These are phyloP conservation scores for Endotricha flammealis DNA, from an alignment of 2,888 invertebrate genomes.

Conservation along the genomic window DNA sequence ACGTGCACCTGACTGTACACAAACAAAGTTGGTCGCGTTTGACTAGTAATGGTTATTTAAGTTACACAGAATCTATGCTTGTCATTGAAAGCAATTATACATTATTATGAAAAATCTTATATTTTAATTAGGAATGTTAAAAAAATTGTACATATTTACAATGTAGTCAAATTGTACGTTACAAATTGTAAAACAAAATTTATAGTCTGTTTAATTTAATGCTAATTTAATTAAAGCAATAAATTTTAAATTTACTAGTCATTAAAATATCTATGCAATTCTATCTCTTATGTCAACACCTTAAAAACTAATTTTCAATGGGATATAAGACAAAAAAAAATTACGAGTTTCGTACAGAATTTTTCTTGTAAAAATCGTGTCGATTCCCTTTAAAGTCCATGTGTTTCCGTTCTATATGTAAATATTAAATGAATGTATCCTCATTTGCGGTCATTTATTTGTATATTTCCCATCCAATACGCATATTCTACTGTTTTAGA, in stretches of 20 bases:
- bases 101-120: too few species aligned
- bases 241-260: not conserved
- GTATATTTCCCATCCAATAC: slow-evolving; percentile 3
- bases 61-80: too few species aligned
- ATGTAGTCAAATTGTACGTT: slow-evolving; percentile 20
- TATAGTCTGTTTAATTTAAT: slow-evolving; percentile 16
- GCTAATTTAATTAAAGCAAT: slow-evolving; percentile 1
- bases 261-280: not conserved
- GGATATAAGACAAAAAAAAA: too few species aligned
- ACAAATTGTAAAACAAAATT: slow-evolving; percentile 14
- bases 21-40: too few species aligned
- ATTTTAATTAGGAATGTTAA: too few species aligned
- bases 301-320: not conserved
- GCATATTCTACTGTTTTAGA: not conserved
- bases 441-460: slow-evolving; percentile 24
- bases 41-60: too few species aligned
- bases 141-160: too few species aligned
- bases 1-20: too few species aligned
- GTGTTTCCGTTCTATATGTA: slow-evolving; percentile 25
- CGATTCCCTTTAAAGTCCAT: not conserved
- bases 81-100: too few species aligned
- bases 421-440: slow-evolving; percentile 34
- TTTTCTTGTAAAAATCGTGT: not conserved
- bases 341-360: too few species aligned
- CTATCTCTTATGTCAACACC: not conserved